Base-by-base conservation (phyloP, 1,140 invertebrate species). In the Euglossa dilemma region DNA sequence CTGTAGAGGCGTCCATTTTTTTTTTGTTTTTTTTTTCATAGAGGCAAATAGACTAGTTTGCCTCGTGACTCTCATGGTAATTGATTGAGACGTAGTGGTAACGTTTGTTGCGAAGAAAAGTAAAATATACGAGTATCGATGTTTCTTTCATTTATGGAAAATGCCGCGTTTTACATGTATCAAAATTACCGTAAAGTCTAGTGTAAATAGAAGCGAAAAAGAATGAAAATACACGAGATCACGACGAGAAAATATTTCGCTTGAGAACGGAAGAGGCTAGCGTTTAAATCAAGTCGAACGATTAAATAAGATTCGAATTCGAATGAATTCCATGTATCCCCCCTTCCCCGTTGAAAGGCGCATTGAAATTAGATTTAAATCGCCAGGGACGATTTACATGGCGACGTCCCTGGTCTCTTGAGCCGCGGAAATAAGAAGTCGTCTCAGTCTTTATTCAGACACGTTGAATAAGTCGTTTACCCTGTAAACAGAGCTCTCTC, bases 361-460 rank as follows among this genome's bases (percentile, higher is more conserved):
- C 54, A 67, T 82, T 76, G 72, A 76, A 82, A 82, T 76, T 50
- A 52, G 63, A 76, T 82, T 76, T 69, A 82, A 76, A 82, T 82
- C 73, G 43, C 36, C 20, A 4, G 9, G 28, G 20, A 75, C 23
- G 25, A 57, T 81, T 75, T 81, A 56, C 61, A 75, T 75, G 52
- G 36, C 72, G 52, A 52, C 63, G 25, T 16, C 11, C 1, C 2
- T 5, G 4, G 6, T 18, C 52, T 11, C 23, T 50, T 20, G 70
- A 52, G 50, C 20, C 11, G n/a, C 23, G 14, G 52, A 50, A 82
- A 82, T 57, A 67, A 67, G 52, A 67, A n/a, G 73, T 52, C 57
- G 64, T 47, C n/a, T 54, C 23, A 50, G 57, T 28, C 25, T 76
- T 69, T 67, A 82, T 67, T 59, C 80, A 47, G 25, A 47, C 43